Percentiles rank a stretch among this genome's conserved stretches.
These are phyloP conservation scores for Tigriopus japonicus DNA, from an alignment of 1,140 invertebrate species.

Conservation along the genomic window DNA sequence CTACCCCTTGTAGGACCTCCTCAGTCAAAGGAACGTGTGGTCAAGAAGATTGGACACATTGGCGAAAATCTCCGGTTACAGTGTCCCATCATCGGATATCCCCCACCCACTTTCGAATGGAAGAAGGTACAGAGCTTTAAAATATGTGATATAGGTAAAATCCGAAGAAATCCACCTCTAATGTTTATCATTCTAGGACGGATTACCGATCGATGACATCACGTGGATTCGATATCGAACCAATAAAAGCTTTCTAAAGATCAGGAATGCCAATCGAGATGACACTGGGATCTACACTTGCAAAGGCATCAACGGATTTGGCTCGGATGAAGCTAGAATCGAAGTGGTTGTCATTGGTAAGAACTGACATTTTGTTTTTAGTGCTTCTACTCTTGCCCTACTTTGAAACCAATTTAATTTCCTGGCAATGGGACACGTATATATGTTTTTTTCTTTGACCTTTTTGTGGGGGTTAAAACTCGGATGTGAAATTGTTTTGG, in stretches of 20 bases:
- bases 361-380: not conserved
- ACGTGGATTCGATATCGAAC: not conserved
- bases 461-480: no score
- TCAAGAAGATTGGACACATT: not conserved
- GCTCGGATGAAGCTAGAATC: constrained; percentile 1
- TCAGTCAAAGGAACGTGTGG: not conserved
- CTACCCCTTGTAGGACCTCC: not conserved
- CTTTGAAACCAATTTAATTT: no score
- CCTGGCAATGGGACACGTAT: no score
- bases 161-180: not conserved
- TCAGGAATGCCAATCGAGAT: not conserved
- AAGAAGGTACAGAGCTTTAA: not conserved
- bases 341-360: constrained; percentile 10
- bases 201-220: not conserved
- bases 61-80: not conserved
- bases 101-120: constrained; percentile 8
- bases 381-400: not conserved
- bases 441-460: no score
- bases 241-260: constrained; percentile 1
- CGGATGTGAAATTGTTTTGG: no score
- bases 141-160: not conserved
- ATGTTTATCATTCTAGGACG: not conserved
- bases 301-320: constrained; percentile 13
- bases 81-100: constrained; percentile 2
- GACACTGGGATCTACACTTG: constrained; percentile 9